Evolutionary conservation across 2,113 vertebrate species (phyloP).

Genomic region (Rhinopomastus cyanomelas): DNA sequence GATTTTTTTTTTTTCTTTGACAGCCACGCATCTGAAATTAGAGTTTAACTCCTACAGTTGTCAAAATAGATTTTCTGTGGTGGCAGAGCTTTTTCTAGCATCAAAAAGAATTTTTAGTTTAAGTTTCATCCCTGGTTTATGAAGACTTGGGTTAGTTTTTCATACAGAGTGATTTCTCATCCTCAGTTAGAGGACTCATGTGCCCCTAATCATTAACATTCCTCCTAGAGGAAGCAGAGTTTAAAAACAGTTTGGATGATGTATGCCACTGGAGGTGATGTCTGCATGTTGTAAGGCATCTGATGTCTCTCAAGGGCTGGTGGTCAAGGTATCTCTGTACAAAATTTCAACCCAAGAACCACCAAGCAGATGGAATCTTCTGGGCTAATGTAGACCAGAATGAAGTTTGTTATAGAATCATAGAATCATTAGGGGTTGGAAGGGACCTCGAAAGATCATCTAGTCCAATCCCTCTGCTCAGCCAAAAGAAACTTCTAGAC

Average conservation of each 20-base stretch:
- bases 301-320: not conserved
- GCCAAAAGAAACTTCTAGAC: not conserved
- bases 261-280: not conserved
- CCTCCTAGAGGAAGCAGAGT: not conserved
- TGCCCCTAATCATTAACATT: not conserved
- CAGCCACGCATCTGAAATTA: conserved; percentile 61
- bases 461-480: too few species aligned
- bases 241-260: not conserved
- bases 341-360: not conserved
- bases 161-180: not conserved
- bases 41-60: conserved; percentile 67
- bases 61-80: conserved; percentile 68
- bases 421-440: too few species aligned
- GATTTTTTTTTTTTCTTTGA: conserved; percentile 15
- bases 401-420: too few species aligned
- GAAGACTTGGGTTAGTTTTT: conserved; percentile 15
- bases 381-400: not conserved
- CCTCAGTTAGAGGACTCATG: not conserved
- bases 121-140: conserved; percentile 6
- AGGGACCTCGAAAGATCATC: too few species aligned
- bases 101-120: conserved; percentile 48
- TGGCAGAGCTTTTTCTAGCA: conserved; percentile 52
- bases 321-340: not conserved
- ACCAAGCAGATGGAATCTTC: not conserved
- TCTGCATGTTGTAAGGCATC: not conserved